A percentile compares a stretch with the other conserved stretches of the same genome.
Conservation (phyloP, 2,888 invertebrate genomes). For the Scotopteryx bipunctaria region DNA sequence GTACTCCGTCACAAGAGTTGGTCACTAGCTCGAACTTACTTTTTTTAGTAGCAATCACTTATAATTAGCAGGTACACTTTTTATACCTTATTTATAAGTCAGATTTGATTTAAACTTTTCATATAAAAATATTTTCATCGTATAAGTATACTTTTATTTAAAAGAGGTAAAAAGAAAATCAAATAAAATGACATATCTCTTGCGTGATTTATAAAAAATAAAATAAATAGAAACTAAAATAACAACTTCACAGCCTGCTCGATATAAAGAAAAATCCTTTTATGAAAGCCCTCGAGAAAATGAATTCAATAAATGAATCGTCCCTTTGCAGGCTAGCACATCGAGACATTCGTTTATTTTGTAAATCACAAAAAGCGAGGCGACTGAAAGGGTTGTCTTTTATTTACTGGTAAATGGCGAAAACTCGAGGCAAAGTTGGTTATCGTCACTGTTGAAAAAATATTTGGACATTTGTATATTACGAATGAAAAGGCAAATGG, state of each 20-base stretch:
- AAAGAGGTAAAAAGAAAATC: too few species aligned
- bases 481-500: too few species aligned
- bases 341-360: slow-evolving; percentile 21
- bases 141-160: too few species aligned
- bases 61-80: too few species aligned
- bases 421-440: neutral
- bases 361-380: slow-evolving; percentile 13
- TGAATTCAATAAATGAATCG: slow-evolving; percentile 26
- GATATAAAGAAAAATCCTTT: slow-evolving; percentile 18
- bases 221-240: slow-evolving; percentile 2
- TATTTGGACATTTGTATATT: neutral
- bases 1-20: too few species aligned
- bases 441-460: neutral
- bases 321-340: slow-evolving; percentile 15
- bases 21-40: too few species aligned
- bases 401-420: slow-evolving; percentile 23
- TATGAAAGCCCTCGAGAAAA: slow-evolving; percentile 15
- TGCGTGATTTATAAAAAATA: slow-evolving; percentile 2
- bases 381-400: slow-evolving; percentile 25
- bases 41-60: too few species aligned
- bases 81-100: too few species aligned
- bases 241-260: slow-evolving; percentile 5
- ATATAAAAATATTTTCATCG: too few species aligned
- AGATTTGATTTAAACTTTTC: too few species aligned
- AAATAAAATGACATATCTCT: neutral